A percentile compares a stretch with the other conserved stretches of the same genome.
These are phyloP conservation scores for Natrix natrix DNA, from an alignment of 2,797 vertebrate species.

Conservation along the genomic window DNA sequence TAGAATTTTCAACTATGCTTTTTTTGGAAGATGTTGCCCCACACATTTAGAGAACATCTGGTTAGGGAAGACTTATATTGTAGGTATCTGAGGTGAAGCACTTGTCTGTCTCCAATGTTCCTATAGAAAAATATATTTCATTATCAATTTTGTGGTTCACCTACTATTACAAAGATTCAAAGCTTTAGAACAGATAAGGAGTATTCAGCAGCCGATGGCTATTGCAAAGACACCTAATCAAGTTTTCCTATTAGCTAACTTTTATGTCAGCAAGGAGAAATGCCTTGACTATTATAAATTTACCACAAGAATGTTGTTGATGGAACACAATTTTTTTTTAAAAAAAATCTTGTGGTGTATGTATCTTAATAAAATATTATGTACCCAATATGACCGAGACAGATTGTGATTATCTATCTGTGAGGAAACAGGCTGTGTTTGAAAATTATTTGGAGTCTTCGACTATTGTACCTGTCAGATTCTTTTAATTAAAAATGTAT, in stretches of 20 bases:
- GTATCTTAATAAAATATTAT: conserved; percentile 60
- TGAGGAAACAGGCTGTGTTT: conserved; percentile 57
- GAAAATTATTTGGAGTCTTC: conserved; percentile 67
- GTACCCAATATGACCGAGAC: conserved; percentile 42
- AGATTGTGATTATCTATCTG: conserved; percentile 66
- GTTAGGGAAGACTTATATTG: not conserved
- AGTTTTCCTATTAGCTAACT: conserved; percentile 18
- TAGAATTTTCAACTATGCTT: not conserved
- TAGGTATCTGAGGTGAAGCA: not conserved
- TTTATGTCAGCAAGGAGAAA: conserved; percentile 46
- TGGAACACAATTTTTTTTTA: conserved; percentile 46
- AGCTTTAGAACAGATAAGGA: not conserved
- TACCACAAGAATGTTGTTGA: conserved; percentile 30
- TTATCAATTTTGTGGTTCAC: not conserved
- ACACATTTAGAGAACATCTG: not conserved
- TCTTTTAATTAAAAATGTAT: conserved; percentile 77
- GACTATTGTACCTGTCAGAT: conserved; percentile 71
- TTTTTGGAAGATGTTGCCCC: not conserved
- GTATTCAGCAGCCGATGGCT: not conserved
- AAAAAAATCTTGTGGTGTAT: conserved; percentile 43
- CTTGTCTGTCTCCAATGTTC: not conserved
- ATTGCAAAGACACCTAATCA: conserved; percentile 34
- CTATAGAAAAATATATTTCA: fast-evolving
- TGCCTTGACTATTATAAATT: conserved; percentile 22
- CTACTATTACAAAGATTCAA: not conserved